These are phyloP conservation scores for Bujurquina vittata DNA, from an alignment of 2,113 vertebrate species.

Conservation along the genomic window DNA sequence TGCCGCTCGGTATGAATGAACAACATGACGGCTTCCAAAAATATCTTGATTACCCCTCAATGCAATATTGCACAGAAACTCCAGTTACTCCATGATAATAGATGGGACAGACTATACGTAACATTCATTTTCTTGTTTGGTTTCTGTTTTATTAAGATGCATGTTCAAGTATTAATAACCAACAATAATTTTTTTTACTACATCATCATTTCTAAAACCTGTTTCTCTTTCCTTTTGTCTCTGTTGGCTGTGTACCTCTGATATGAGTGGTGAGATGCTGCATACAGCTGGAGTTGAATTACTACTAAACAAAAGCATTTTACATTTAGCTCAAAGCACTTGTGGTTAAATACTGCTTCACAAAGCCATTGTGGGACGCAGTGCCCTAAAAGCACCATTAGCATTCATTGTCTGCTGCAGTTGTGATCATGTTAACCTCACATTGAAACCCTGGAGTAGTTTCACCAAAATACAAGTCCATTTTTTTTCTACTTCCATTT, in stretches of 20 bases:
- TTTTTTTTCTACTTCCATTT: background rate
- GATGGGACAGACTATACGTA: too few relatives aligned
- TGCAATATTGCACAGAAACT: too few relatives aligned
- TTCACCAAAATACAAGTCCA: background rate
- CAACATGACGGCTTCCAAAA: background rate
- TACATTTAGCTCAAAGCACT: background rate
- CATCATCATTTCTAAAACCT: background rate
- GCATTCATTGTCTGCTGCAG: background rate
- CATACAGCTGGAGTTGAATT: background rate
- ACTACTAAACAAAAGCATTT: background rate
- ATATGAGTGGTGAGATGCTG: background rate
- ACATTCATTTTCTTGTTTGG: too few relatives aligned
- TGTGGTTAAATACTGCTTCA: background rate
- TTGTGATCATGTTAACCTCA: constrained; percentile 4
- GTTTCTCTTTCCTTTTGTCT: background rate
- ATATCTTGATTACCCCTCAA: background rate
- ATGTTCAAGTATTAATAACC: background rate
- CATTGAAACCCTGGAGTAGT: background rate
- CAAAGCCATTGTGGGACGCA: background rate
- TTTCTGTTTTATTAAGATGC: too few relatives aligned
- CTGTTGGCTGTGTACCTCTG: background rate
- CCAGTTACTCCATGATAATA: background rate
- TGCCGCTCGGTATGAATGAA: background rate
- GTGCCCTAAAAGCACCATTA: background rate
- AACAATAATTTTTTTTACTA: background rate